phyloP scores from a whole-genome alignment of 2,888 invertebrate genomes.

The Nudaria mundana region DNA sequence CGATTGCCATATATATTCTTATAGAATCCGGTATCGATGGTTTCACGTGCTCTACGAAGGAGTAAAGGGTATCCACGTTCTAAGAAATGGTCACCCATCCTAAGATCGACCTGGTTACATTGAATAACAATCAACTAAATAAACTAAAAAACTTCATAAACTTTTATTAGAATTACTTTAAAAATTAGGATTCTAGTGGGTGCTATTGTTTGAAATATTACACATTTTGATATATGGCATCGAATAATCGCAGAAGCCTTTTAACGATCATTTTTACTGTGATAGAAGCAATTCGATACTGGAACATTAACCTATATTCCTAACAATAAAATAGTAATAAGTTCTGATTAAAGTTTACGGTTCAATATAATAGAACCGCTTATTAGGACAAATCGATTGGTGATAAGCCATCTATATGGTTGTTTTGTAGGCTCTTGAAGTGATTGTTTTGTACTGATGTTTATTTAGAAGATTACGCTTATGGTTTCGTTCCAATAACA shows the following conservation, averaged over 20 bases:
- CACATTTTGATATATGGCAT: neutral
- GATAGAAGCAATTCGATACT: neutral
- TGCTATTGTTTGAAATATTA: neutral
- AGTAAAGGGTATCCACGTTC: too few species aligned
- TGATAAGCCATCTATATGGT: constrained; percentile 7
- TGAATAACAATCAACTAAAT: too few species aligned
- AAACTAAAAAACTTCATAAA: too few species aligned
- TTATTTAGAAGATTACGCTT: neutral
- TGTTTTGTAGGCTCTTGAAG: constrained; percentile 7
- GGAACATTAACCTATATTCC: neutral
- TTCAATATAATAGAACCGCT: constrained; percentile 6
- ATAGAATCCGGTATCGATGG: too few species aligned
- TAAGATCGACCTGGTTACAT: neutral
- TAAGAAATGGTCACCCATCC: too few species aligned
- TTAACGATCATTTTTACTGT: neutral
- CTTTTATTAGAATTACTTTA: too few species aligned
- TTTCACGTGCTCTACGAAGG: too few species aligned
- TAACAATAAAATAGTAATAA: neutral
- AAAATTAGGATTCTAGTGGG: too few species aligned
- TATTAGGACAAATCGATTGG: constrained; percentile 14
- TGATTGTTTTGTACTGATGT: constrained; percentile 10
- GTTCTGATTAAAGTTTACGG: constrained; percentile 2
- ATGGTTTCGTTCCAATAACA: neutral
- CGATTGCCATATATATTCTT: too few species aligned
- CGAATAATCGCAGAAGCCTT: neutral